Percentiles rank a stretch among this genome's conserved stretches.
These are phyloP conservation scores for Xenopus borealis DNA, from an alignment of 2,113 vertebrate species.

Conservation along the genomic window DNA sequence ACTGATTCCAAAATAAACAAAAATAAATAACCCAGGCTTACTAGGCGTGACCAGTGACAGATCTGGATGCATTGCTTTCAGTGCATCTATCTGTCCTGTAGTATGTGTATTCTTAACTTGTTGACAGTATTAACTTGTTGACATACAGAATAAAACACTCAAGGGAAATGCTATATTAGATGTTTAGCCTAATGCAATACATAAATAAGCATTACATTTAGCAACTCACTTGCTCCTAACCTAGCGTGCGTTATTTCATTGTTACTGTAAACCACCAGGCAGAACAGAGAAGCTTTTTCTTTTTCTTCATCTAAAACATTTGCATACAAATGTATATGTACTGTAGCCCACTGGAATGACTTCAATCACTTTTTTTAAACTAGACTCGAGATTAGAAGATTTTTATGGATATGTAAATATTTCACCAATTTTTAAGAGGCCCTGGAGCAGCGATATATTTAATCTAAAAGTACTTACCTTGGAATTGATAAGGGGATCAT, in stretches of 20 bases:
- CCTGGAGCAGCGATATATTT: background rate
- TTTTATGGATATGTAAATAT: slow-evolving; percentile 20
- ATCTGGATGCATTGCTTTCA: slow-evolving; percentile 16
- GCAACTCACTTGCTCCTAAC: background rate
- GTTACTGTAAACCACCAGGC: no score
- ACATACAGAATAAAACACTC: slow-evolving; percentile 31
- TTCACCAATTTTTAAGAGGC: slow-evolving; percentile 6
- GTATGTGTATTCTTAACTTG: slow-evolving; percentile 40
- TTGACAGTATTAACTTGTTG: slow-evolving; percentile 39
- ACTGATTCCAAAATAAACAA: background rate
- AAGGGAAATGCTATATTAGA: slow-evolving; percentile 30
- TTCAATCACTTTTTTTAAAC: background rate
- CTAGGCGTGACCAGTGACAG: slow-evolving; percentile 28
- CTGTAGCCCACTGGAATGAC: slow-evolving; percentile 9
- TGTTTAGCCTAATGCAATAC: slow-evolving; percentile 28
- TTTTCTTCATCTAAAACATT: no score
- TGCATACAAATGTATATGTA: no score
- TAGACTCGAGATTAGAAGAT: background rate
- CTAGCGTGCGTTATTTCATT: no score
- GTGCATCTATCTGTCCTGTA: slow-evolving; percentile 28
- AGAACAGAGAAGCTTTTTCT: no score
- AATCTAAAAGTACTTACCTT: slow-evolving; percentile 11
- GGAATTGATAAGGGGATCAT: background rate
- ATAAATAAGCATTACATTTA: slow-evolving; percentile 28
- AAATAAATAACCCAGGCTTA: slow-evolving; percentile 18